Percentiles rank a stretch among this genome's conserved stretches.
Conservation (phyloP, 2,888 invertebrate species). For the Brachypalpus laphriformis region DNA sequence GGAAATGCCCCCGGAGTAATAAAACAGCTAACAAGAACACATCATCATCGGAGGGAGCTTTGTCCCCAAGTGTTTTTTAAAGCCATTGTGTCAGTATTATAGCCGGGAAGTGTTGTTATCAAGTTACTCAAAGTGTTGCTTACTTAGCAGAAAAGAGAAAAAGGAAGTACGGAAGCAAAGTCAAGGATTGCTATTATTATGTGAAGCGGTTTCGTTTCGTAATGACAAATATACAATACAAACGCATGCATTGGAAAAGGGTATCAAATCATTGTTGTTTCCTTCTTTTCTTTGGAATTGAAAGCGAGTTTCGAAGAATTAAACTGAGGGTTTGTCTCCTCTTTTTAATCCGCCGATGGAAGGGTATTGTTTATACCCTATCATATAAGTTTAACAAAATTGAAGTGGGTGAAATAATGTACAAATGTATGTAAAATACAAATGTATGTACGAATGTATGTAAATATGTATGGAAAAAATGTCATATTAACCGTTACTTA, state of each 20-base stretch:
- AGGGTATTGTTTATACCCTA: too few species aligned
- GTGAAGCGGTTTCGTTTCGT: background rate
- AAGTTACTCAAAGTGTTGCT: conserved; percentile 9
- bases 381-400: too few species aligned
- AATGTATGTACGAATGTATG: too few species aligned
- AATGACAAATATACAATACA: background rate
- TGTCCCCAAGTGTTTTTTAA: conserved; percentile 12
- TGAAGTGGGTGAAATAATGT: too few species aligned
- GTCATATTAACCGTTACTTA: too few species aligned
- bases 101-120: conserved; percentile 22
- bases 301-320: background rate
- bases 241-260: background rate
- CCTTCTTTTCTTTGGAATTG: background rate
- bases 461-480: too few species aligned
- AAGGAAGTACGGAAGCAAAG: background rate
- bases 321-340: background rate
- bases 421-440: too few species aligned
- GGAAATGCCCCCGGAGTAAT: conserved; percentile 7
- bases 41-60: background rate
- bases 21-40: conserved; percentile 21
- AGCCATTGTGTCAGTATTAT: conserved; percentile 34
- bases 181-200: background rate
- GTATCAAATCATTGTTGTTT: background rate
- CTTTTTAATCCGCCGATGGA: too few species aligned
- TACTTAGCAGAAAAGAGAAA: background rate